These are phyloP conservation scores for Mechanitis messenoides DNA, from an alignment of 2,888 invertebrate species.

Conservation along the genomic window DNA sequence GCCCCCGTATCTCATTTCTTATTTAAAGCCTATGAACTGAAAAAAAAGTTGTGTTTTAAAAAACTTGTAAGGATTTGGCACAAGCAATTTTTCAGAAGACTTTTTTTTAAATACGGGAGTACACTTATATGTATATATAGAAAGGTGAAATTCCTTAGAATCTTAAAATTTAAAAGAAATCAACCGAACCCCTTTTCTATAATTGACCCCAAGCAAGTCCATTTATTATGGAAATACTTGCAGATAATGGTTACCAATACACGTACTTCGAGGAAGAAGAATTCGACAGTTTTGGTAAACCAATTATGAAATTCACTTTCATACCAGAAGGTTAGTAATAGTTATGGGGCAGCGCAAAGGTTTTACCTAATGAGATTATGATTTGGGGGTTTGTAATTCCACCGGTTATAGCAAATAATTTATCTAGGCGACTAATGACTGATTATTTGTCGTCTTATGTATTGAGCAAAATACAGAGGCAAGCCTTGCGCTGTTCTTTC, in stretches of 20 bases:
- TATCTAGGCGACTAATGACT: too few species aligned
- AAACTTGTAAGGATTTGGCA: too few species aligned
- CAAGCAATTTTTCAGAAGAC: too few species aligned
- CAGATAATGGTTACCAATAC: constrained; percentile 18
- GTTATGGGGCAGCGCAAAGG: constrained; percentile 9
- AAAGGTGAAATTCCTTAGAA: not conserved
- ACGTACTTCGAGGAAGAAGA: constrained; percentile 10
- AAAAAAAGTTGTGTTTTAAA: too few species aligned
- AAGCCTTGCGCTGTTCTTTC: constrained; percentile 1
- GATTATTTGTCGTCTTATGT: too few species aligned
- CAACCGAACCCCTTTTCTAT: not conserved
- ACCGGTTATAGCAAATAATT: too few species aligned
- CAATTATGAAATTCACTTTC: constrained; percentile 15
- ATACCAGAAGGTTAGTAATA: constrained; percentile 23
- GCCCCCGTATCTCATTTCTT: too few species aligned
- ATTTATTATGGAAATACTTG: constrained; percentile 15
- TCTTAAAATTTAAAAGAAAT: not conserved
- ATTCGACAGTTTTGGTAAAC: constrained; percentile 16
- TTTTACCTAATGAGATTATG: not conserved
- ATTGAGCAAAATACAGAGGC: not conserved
- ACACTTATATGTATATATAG: not conserved
- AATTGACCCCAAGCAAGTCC: constrained; percentile 8
- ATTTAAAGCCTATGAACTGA: too few species aligned
- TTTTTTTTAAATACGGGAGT: too few species aligned
- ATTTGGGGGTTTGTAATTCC: too few species aligned